A percentile compares a stretch with the other conserved stretches of the same genome.
Conservation (phyloP, 1,140 invertebrate genomes). For the Cotesia chilonis region DNA sequence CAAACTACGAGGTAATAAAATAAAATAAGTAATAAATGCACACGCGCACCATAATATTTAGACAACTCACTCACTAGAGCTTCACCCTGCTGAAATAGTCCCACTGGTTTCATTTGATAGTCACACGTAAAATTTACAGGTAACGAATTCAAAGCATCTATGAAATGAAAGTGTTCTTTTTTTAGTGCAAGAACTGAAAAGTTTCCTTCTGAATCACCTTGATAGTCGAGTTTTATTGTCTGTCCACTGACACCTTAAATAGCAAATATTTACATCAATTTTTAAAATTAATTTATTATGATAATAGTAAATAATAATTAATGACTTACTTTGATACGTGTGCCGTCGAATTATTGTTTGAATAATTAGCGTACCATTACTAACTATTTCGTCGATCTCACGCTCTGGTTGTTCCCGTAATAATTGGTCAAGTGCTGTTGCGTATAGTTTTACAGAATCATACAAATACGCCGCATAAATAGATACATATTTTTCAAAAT, state of each 20-base stretch:
- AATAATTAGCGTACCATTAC: conserved; percentile 80
- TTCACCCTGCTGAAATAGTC: conserved; percentile 79
- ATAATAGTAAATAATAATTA: conserved; percentile 11
- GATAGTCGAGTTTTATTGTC: conserved; percentile 87
- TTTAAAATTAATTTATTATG: neutral
- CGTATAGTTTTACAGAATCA: conserved; percentile 93
- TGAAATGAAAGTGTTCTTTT: conserved; percentile 59
- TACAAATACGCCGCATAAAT: conserved; percentile 96
- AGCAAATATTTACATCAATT: conserved; percentile 13
- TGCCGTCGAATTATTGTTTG: conserved; percentile 79
- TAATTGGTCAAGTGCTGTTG: conserved; percentile 81
- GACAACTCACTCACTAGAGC: conserved; percentile 78
- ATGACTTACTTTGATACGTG: conserved; percentile 80
- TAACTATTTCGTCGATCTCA: conserved; percentile 76
- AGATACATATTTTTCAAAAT: conserved; percentile 79
- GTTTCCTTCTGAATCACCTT: conserved; percentile 96
- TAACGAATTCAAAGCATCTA: no score
- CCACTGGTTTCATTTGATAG: conserved; percentile 82
- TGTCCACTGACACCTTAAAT: conserved; percentile 88
- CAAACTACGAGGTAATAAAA: neutral
- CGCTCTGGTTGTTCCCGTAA: conserved; percentile 71
- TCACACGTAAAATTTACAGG: conserved; percentile 72
- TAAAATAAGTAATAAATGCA: neutral
- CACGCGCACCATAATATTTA: conserved; percentile 33
- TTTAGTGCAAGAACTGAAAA: conserved; percentile 91